These are phyloP conservation scores for Melanocharis versteri DNA, from an alignment of 2,113 vertebrate genomes.

Conservation along the genomic window DNA sequence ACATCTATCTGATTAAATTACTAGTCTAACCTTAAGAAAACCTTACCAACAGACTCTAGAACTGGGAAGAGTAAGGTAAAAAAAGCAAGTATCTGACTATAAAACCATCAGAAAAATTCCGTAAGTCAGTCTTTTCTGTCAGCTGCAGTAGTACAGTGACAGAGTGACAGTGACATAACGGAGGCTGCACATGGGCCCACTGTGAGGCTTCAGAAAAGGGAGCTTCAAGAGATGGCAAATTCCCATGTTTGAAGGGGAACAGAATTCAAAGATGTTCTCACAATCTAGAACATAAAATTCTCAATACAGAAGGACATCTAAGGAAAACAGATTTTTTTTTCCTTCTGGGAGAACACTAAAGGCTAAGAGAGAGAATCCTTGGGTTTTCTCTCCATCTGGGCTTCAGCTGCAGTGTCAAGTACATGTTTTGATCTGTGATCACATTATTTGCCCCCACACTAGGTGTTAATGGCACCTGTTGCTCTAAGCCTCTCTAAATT, in stretches of 20 bases:
- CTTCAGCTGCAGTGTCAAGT: not conserved
- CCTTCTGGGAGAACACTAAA: not conserved
- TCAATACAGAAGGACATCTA: not conserved
- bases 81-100: not conserved
- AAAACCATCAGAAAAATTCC: not conserved
- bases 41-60: not conserved
- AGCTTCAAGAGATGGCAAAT: not conserved
- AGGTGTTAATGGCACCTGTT: slow-evolving; percentile 14
- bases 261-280: not conserved
- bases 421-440: not conserved
- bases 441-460: not conserved
- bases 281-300: not conserved
- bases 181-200: not conserved
- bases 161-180: not conserved
- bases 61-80: not conserved
- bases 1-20: not conserved
- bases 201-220: not conserved
- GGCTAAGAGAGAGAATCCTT: not conserved
- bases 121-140: not conserved
- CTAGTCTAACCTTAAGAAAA: not conserved
- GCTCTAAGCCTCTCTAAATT: not conserved
- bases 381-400: not conserved
- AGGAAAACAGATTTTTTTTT: not conserved
- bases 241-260: not conserved
- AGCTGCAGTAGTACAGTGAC: not conserved